Base-by-base conservation (phyloP, 2,113 vertebrate genomes). In the Dolichotis patagonum region DNA sequence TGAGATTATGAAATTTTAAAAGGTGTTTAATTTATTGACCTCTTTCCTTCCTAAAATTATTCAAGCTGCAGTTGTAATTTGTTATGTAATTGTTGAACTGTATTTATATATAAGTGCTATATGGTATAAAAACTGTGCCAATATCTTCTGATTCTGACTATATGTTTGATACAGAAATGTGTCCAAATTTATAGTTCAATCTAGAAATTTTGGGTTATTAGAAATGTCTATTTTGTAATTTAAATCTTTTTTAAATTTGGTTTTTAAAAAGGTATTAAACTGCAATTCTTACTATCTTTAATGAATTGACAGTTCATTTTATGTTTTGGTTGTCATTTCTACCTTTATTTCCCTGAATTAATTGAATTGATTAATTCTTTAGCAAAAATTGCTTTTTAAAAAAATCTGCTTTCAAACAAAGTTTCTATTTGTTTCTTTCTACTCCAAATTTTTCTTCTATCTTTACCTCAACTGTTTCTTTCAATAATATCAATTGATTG, bases 41-140 rank as follows among this genome's bases (percentile, higher is more conserved):
- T 52, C 12, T 88, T 85, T 73, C 28, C 11, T 58, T 89, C 67
- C 82, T 95, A 71, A 86, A 92, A 73, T 24, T 83, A 83, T 92
- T 69, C 20, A 67, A 85, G 20, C 43, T 10, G 60, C 11, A 75
- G 46, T 73, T 92, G 3, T 81, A 78, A 71, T n/a, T 78, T 30
- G 13, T 54, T 62, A 85, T 85, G 35, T 69, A 19, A 69, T 91
- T 86, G 4, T 49, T 93, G 56, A 56, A 78, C 24, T 90, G 5
- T 58, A 63, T 14, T 78, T 11, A 20, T 71, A 12, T 46, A 46
- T 35, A 84, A 58, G 22, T 80, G 9, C n/a, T 77, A 0, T n/a
- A 24, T 67, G 77, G 32, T 86, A 24, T 93, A 71, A 89, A 86
- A 12, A 5, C 2, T 83, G 46, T 63, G 26, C 52, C n/a, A 58